Base-by-base conservation (phyloP, 2,797 vertebrate species). In the Schizothorax lantsangensis region DNA sequence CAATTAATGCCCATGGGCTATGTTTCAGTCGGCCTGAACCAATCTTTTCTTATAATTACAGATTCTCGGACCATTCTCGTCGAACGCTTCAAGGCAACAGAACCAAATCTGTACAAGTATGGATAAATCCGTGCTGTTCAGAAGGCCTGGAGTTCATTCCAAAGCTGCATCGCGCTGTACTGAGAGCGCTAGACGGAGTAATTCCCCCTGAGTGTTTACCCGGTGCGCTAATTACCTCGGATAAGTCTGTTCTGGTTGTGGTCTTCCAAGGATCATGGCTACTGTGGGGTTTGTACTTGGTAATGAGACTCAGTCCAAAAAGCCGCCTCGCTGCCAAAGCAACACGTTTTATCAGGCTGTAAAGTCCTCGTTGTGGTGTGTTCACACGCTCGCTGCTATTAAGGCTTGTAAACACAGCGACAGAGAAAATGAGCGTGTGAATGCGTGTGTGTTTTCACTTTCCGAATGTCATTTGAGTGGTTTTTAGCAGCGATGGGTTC, bases 331-430 rank as follows among this genome's bases (percentile, higher is more conserved):
- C 81, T 83, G 81, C 62, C 80, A 85, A 81, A 84, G 71, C 81
- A 75, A 52, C 72, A 52, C 57, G 49, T 88, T 89, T 89, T 85
- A 87, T 86, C 77, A 87, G 82, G 64, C 85, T 83, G 82, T 91
- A 89, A 89, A 89, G 86, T 68, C 62, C 73, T 82, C 52, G 30
- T 57, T 77, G 80, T 84, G 85, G 85, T 68, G 49, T 82, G 80
- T 90, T 89, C 84, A 86, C 86, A 89, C 78, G 38, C 71, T 84
- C 66, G 17, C 66, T 78, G 66, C 84, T 88, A 86, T 86, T 82
- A 86, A 83, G 36, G 81, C 88, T 86, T 89, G 89, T 90, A 90
- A 90, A 89, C 89, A 89, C 69, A 81, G 88, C 72, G 52, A 83
- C 73, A 69, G 83, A 83, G 81, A 78, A 87, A 80, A 83, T 79